Base-by-base conservation (phyloP, 2,888 invertebrate genomes). In the Drosophila tanythrix region DNA sequence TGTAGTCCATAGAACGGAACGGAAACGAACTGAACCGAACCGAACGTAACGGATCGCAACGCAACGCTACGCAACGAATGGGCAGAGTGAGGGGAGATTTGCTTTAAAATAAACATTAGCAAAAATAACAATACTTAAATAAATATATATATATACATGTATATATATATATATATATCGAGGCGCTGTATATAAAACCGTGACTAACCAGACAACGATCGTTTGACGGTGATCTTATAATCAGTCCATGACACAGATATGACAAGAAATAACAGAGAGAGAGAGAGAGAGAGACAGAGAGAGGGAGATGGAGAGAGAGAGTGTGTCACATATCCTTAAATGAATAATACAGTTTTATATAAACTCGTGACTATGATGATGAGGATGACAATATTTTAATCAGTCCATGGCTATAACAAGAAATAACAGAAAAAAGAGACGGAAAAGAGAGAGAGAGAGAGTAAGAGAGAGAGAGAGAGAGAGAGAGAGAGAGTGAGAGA, bases 171-270 rank as follows among this genome's bases (percentile, higher is more conserved):
- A 10, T 13, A 13, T 46, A 43, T 15, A 15, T 62, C 59, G 62
- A 70, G 61, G 29, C 31, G 48, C 29, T 62, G 64, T 59, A 79
- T 62, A 82, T 60, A 71, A 70, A 78, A 64, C 85, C 70, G 85
- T 83, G 89, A 89, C 89, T 89, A 82, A 84, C 76, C 71, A 88
- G 59, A 71, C 57, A 79, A 72, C 57, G 79, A 89, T 73, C 56
- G 75, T 75, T 74, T 50, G 57, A 38, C 53, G 13, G 33, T 65
- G 63, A 59, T 55, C 76, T 40, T 65, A 18, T 21, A 43, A 38
- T 29, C 40, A 27, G 46, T 11, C 25, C 36, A 35, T 10, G 46
- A 21, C 21, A 25, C 7, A 21, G 21, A 46, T 25, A 46, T 8
- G 7, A 21, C 21, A 46, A 46, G 13, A 46, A 46, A 43, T 6